Conservation (phyloP, 2,797 vertebrate genomes). For the Pagetopsis macropterus region DNA sequence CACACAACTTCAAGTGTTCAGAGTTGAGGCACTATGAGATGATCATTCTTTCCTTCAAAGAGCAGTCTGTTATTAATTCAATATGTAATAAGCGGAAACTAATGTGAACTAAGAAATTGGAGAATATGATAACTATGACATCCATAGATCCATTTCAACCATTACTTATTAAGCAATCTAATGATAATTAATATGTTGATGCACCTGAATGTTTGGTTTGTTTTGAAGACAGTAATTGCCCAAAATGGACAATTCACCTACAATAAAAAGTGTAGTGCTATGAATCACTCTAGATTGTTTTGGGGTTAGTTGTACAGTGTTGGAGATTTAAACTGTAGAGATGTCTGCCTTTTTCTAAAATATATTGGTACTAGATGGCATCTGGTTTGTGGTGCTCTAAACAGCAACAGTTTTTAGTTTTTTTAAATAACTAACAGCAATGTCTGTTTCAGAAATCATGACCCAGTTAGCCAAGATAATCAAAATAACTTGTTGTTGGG, state of each 20-base stretch:
- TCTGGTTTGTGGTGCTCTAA: too few relatives aligned
- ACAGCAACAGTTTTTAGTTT: too few relatives aligned
- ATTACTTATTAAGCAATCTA: conserved; percentile 4
- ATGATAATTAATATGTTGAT: not conserved
- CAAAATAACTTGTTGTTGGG: too few relatives aligned
- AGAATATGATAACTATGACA: not conserved
- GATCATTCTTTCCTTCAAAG: not conserved
- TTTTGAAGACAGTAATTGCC: not conserved
- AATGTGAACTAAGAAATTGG: not conserved
- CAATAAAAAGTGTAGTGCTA: too few relatives aligned
- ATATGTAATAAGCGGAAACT: not conserved
- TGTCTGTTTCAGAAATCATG: too few relatives aligned
- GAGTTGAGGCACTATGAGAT: conserved; percentile 24
- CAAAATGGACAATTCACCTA: not conserved
- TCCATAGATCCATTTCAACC: not conserved
- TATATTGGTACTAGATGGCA: too few relatives aligned
- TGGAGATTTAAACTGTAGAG: too few relatives aligned
- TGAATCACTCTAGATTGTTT: too few relatives aligned
- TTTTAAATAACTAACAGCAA: too few relatives aligned
- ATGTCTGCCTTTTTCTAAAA: too few relatives aligned
- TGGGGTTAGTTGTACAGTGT: too few relatives aligned
- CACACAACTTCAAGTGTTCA: conserved; percentile 20
- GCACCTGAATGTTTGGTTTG: not conserved
- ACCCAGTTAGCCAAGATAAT: too few relatives aligned
- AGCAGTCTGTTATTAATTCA: not conserved